Percentiles rank a stretch among this genome's conserved stretches.
phyloP scores from a whole-genome alignment of 2,888 invertebrate genomes.

The Tinea semifulvella region DNA sequence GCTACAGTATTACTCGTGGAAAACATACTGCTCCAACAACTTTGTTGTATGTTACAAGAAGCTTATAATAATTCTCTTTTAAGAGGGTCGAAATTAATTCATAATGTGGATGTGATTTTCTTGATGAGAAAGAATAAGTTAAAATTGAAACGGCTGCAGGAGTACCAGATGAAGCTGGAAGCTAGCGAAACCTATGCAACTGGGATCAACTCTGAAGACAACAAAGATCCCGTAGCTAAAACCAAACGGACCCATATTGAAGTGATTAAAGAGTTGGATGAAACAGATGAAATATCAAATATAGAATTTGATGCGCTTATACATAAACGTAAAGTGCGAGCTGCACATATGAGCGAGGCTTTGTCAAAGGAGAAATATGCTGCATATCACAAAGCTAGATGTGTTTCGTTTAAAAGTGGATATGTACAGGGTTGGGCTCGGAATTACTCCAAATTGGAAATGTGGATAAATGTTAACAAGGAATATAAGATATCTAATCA shows the following conservation, averaged over 20 bases:
- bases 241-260: conserved; percentile 54
- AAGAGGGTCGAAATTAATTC: conserved; percentile 65
- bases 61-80: conserved; percentile 73
- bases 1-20: conserved; percentile 88
- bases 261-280: conserved; percentile 63
- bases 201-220: conserved; percentile 50
- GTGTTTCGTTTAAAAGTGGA: conserved; percentile 71
- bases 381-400: conserved; percentile 81
- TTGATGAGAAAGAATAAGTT: conserved; percentile 83
- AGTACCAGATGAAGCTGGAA: conserved; percentile 72
- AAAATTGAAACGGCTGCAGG: conserved; percentile 78
- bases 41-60: conserved; percentile 79
- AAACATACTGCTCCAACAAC: conserved; percentile 82
- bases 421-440: conserved; percentile 53
- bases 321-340: conserved; percentile 66
- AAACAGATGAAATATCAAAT: conserved; percentile 62
- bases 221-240: conserved; percentile 56
- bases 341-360: conserved; percentile 63
- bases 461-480: conserved; percentile 70
- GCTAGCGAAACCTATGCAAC: conserved; percentile 33
- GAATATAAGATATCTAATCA: conserved; percentile 69
- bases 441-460: conserved; percentile 65
- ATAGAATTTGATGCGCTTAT: conserved; percentile 65
- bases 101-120: conserved; percentile 78
- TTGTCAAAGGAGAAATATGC: conserved; percentile 71